Evolutionary conservation across 2,113 vertebrate species (phyloP).

Genomic region (Syngnathus floridae): DNA sequence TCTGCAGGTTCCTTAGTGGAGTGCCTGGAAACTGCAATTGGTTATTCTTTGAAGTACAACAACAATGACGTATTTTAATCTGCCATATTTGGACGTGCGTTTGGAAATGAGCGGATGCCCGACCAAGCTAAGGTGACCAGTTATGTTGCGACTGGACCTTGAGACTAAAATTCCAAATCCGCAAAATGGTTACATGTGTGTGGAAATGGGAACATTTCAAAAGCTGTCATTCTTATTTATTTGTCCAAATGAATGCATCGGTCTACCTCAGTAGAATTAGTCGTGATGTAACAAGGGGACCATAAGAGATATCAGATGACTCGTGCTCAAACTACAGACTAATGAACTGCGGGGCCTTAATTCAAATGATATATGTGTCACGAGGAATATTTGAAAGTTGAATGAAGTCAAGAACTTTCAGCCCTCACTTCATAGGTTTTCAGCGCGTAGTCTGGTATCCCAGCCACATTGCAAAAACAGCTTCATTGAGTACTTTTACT

Average conservation of each 20-base stretch:
- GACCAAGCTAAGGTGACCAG: slow-evolving; percentile 11
- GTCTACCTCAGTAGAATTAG: slow-evolving; percentile 62
- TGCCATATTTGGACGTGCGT: slow-evolving; percentile 1
- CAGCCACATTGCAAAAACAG: neutral
- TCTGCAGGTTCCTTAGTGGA: slow-evolving; percentile 94
- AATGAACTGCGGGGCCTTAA: slow-evolving; percentile 29
- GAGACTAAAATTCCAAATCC: slow-evolving; percentile 13
- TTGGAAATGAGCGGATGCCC: slow-evolving; percentile 16
- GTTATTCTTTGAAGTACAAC: slow-evolving; percentile 92
- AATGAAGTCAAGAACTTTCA: neutral
- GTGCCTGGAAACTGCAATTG: slow-evolving; percentile 95
- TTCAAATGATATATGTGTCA: neutral
- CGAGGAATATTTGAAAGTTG: neutral
- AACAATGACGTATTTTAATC: slow-evolving; percentile 60
- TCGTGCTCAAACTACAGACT: slow-evolving; percentile 56
- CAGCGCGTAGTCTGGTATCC: neutral
- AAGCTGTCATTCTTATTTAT: neutral
- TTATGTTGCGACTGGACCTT: slow-evolving; percentile 8
- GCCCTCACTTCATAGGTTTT: neutral
- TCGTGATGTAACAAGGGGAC: slow-evolving; percentile 39
- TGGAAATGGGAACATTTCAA: slow-evolving; percentile 4
- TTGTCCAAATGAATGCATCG: slow-evolving; percentile 5
- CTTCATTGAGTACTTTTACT: neutral
- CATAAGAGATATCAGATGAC: slow-evolving; percentile 18
- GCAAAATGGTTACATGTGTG: slow-evolving; percentile 17